Evolutionary conservation across 2,797 vertebrate species (phyloP).

Genomic region (Hydrocynus forskahlii): DNA sequence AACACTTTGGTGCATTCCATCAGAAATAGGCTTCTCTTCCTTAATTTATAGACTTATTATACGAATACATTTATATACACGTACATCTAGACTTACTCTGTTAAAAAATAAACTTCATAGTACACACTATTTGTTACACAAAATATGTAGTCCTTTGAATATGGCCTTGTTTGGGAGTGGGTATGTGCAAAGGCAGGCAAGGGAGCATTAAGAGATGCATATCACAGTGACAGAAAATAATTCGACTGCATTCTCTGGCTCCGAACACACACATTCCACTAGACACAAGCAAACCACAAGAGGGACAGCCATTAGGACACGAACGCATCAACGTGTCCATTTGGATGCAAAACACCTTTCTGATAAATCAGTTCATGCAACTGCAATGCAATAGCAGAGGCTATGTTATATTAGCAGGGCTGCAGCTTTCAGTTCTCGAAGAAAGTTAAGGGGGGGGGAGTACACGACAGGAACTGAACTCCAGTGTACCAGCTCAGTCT

Average conservation of each 20-base stretch:
- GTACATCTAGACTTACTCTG: slow-evolving; percentile 57
- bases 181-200: slow-evolving; percentile 65
- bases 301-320: slow-evolving; percentile 24
- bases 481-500: slow-evolving; percentile 30
- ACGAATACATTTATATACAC: slow-evolving; percentile 64
- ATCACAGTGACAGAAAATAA: slow-evolving; percentile 68
- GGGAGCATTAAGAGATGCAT: slow-evolving; percentile 62
- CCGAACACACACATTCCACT: slow-evolving; percentile 12
- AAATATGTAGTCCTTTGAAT: slow-evolving; percentile 63
- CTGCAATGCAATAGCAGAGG: slow-evolving; percentile 40
- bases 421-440: slow-evolving; percentile 32
- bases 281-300: slow-evolving; percentile 27
- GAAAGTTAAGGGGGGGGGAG: neutral
- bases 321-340: slow-evolving; percentile 25
- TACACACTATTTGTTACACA: slow-evolving; percentile 60
- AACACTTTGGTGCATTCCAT: slow-evolving; percentile 51
- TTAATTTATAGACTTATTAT: slow-evolving; percentile 50
- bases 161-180: slow-evolving; percentile 57
- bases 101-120: slow-evolving; percentile 70
- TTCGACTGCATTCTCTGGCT: slow-evolving; percentile 39
- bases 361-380: slow-evolving; percentile 38
- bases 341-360: slow-evolving; percentile 34
- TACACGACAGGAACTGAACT: slow-evolving; percentile 6
- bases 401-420: slow-evolving; percentile 21
- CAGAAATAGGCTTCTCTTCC: slow-evolving; percentile 54